These are phyloP conservation scores for Rhea americana DNA, from an alignment of 2,113 vertebrate species.

Conservation along the genomic window DNA sequence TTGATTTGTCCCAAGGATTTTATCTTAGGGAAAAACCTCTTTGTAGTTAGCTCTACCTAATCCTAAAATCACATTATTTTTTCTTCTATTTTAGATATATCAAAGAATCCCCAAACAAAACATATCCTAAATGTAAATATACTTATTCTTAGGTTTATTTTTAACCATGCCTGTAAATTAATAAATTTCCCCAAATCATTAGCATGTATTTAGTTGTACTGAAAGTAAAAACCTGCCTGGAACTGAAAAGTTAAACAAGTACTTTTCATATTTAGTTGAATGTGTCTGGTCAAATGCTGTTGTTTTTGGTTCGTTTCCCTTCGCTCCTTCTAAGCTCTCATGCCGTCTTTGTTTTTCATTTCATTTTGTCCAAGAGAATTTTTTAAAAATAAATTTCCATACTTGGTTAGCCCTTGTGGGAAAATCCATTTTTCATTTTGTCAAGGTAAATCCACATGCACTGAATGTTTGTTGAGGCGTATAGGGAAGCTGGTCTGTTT, in stretches of 20 bases:
- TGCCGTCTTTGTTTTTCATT: constrained; percentile 8
- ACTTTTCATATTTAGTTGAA: background rate
- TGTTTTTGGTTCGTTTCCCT: constrained; percentile 10
- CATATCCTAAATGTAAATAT: background rate
- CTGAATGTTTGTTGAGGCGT: background rate
- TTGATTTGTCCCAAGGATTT: background rate
- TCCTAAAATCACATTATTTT: fast-evolving
- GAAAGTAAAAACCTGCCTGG: background rate
- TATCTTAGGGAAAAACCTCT: background rate
- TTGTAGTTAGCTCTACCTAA: background rate
- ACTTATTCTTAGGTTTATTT: background rate
- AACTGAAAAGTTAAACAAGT: background rate
- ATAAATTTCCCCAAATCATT: background rate
- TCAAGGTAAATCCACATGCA: background rate
- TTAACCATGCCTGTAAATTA: background rate
- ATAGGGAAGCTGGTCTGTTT: background rate
- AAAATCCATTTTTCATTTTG: background rate
- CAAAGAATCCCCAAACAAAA: background rate
- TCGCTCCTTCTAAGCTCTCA: background rate
- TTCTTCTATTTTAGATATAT: background rate
- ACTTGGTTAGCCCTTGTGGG: background rate
- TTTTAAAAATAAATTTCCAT: background rate
- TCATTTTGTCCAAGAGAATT: background rate
- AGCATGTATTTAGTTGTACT: background rate
- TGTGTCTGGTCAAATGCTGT: background rate